A percentile compares a stretch with the other conserved stretches of the same genome.
Conservation (phyloP, 2,797 vertebrate species). For the Gastrophryne carolinensis region DNA sequence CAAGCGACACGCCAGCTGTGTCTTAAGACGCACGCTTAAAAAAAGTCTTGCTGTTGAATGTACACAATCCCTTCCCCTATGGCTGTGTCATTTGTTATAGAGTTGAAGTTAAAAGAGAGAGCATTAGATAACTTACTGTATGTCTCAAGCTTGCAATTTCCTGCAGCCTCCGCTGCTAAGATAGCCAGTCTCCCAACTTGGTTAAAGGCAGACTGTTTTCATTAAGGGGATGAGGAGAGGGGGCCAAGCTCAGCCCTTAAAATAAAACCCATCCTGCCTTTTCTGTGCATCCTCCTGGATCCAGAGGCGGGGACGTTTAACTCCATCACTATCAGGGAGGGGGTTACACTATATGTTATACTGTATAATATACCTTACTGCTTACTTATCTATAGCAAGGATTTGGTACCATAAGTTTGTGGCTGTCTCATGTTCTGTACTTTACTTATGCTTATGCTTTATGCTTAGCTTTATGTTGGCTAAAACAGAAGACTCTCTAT, state of each 20-base stretch:
- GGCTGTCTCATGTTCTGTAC: no score
- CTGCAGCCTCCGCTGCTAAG: slow-evolving; percentile 35
- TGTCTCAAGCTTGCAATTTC: slow-evolving; percentile 33
- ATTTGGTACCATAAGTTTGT: no score
- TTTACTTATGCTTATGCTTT: no score
- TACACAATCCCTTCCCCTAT: slow-evolving; percentile 1
- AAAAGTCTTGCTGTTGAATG: background rate
- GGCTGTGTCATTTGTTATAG: background rate
- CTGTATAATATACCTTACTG: no score
- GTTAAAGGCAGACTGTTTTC: slow-evolving; percentile 49
- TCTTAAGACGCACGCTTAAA: background rate
- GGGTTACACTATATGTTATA: no score
- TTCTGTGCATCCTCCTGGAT: slow-evolving; percentile 51
- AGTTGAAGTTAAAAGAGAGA: slow-evolving; percentile 11
- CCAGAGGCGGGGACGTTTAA: slow-evolving; percentile 29
- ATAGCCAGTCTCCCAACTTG: slow-evolving; percentile 40
- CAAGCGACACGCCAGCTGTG: slow-evolving; percentile 19
- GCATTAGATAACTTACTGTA: slow-evolving; percentile 41
- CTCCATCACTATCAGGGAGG: background rate
- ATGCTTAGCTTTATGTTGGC: background rate
- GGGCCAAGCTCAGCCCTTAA: slow-evolving; percentile 47
- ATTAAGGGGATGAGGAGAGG: slow-evolving; percentile 38
- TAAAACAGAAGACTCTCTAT: background rate
- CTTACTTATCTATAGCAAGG: no score
- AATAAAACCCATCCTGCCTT: slow-evolving; percentile 51